Base-by-base conservation (phyloP, 2,113 vertebrate species). In the Takifugu flavidus region DNA sequence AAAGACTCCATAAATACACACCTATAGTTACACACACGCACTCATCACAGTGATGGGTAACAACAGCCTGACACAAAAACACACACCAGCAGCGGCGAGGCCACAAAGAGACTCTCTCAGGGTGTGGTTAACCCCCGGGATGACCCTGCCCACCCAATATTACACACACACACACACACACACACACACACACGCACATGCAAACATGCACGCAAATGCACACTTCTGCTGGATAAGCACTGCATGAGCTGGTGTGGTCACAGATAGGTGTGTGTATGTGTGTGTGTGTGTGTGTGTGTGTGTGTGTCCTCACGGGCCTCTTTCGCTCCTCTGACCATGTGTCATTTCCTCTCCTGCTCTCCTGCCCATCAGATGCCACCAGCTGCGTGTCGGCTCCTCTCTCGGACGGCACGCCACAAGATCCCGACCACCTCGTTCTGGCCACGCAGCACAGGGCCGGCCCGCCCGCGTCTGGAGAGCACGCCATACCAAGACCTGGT, bases 211-310 rank as follows among this genome's bases (percentile, higher is more conserved):
- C 63, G 68, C 62, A 69, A 45, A 56, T 52, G 52, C 52, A 57
- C 55, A 25, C 77, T 79, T 83, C 67, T 87, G 83, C 82, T 82
- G 83, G 75, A 82, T 85, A 85, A 87, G 82, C 82, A 87, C 53
- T 73, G 74, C 34, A 51, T 80, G 62, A 76, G 72, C 61, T 77
- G 74, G 63, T 13, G 51, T 60, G 65, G 71, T 68, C 51, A 70
- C 61, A 61, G 67, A 78, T 75, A 77, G 59, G 39, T 62, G 57
- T 47, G n/a, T 47, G 45, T 14, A 12, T 47, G 45, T 39, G 20
- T 27, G 55, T 39, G 31, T 46, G 29, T 53, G 64, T 50, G 58
- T 42, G 46, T 43, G 56, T 29, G 53, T 53, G 70, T 53, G 57
- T 46, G 70, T 11, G 43, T 60, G 28, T 76, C 47, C 45, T 62